Percentiles rank a stretch among this genome's conserved stretches.
Conservation (phyloP, 2,113 vertebrate genomes). For the Callorhinus ursinus region DNA sequence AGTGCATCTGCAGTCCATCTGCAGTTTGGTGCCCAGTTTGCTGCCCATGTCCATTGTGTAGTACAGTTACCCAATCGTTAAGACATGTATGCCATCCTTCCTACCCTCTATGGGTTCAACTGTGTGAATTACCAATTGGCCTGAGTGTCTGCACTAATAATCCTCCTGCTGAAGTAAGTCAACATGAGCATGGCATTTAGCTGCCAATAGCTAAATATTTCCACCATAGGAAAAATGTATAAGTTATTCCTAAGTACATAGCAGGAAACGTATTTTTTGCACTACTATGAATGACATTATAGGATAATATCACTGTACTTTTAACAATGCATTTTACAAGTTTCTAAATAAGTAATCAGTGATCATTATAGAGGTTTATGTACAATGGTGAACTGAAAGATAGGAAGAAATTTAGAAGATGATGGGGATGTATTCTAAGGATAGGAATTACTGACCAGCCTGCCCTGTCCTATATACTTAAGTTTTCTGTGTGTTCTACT, state of each 20-base stretch:
- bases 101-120: background rate
- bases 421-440: background rate
- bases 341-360: background rate
- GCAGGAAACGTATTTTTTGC: background rate
- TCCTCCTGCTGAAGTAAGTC: background rate
- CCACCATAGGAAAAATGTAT: background rate
- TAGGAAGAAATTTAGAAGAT: background rate
- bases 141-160: background rate
- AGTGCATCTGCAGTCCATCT: slow-evolving; percentile 43
- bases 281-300: background rate
- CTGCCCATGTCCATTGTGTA: background rate
- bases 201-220: background rate
- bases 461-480: background rate
- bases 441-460: background rate
- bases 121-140: background rate
- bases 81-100: background rate
- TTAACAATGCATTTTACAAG: slow-evolving; percentile 34
- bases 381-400: background rate
- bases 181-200: background rate
- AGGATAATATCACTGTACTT: background rate
- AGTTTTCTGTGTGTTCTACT: background rate
- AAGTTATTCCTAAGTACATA: background rate
- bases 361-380: background rate
- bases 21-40: background rate
- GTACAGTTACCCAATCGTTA: background rate